Conservation (phyloP, 2,888 invertebrate species). For the Tanypteryx hageni region DNA sequence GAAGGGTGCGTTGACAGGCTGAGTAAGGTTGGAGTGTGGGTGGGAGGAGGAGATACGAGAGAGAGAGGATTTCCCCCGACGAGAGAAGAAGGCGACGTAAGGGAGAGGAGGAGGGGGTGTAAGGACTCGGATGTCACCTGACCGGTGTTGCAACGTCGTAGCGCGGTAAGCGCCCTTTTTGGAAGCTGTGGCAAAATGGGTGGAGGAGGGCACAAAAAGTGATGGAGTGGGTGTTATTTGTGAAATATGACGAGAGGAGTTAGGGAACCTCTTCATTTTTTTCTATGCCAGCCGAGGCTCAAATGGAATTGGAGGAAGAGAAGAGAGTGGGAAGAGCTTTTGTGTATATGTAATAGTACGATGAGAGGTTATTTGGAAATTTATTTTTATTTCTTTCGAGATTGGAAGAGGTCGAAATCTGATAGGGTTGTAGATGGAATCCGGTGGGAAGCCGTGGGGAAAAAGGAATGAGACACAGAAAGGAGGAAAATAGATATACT, state of each 20-base stretch:
- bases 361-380: no score
- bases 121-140: neutral
- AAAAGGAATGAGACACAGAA: no score
- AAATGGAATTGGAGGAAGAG: constrained; percentile 1
- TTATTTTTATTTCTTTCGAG: no score
- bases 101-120: neutral
- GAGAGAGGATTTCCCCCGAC: neutral
- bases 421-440: no score
- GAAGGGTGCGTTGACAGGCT: constrained; percentile 39
- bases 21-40: neutral
- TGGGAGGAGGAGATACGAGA: neutral
- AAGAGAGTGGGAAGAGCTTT: neutral
- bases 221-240: constrained; percentile 9
- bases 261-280: neutral
- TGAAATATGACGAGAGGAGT: neutral
- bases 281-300: neutral
- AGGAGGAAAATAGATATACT: no score
- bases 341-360: no score
- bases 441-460: no score
- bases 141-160: neutral
- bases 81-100: neutral
- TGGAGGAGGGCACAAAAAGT: neutral
- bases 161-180: neutral
- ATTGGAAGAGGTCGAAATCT: no score
- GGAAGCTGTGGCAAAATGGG: neutral